phyloP scores from a whole-genome alignment of 2,113 vertebrate species.

The Stegastes partitus region DNA sequence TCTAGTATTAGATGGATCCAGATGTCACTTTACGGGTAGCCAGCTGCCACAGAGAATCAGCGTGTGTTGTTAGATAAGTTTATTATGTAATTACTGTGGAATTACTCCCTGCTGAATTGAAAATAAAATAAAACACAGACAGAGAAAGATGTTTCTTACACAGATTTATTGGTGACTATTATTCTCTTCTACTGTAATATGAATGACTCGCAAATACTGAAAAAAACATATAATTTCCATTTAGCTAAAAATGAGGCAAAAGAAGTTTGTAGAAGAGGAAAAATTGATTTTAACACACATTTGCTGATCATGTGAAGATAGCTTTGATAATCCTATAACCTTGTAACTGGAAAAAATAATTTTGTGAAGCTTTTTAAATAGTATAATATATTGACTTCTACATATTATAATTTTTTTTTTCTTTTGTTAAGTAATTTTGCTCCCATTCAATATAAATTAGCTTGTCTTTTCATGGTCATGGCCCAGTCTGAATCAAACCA shows the following conservation, averaged over 20 bases:
- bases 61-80: conserved; percentile 67
- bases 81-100: conserved; percentile 73
- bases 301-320: too few relatives aligned
- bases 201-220: too few relatives aligned
- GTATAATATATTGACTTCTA: too few relatives aligned
- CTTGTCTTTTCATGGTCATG: background rate
- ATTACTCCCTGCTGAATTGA: conserved; percentile 52
- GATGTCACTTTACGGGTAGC: conserved; percentile 59
- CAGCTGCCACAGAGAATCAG: conserved; percentile 63
- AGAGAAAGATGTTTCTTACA: background rate
- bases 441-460: background rate
- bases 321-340: background rate
- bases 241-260: background rate
- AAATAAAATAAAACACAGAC: conserved; percentile 27
- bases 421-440: too few relatives aligned
- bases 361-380: too few relatives aligned
- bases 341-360: too few relatives aligned
- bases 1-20: conserved; percentile 60
- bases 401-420: too few relatives aligned
- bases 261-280: background rate
- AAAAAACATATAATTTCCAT: background rate
- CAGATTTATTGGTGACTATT: background rate
- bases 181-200: background rate
- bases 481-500: conserved; percentile 1
- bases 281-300: background rate